A percentile compares a stretch with the other conserved stretches of the same genome.
Evolutionary conservation across 2,113 vertebrate species (phyloP).

Genomic region (Macquaria ambigua): DNA sequence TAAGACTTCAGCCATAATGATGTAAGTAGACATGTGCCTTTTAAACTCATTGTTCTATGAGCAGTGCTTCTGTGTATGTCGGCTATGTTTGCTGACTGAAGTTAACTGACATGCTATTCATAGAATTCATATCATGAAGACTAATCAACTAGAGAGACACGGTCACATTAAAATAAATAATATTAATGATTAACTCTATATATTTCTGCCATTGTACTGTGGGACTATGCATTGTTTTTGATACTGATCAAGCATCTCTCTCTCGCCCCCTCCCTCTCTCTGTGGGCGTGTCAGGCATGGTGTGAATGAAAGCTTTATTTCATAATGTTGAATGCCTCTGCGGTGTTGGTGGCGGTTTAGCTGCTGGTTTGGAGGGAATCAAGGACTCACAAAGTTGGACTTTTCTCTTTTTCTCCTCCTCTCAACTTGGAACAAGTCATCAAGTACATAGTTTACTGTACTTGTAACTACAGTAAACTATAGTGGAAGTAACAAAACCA

Average conservation of each 20-base stretch:
- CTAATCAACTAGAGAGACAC: no score
- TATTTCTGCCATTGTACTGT: neutral
- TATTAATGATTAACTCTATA: neutral
- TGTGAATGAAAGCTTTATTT: conserved; percentile 67
- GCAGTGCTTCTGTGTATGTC: no score
- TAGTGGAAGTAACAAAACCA: neutral
- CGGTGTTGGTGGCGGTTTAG: neutral
- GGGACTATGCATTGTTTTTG: conserved; percentile 16
- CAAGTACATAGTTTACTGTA: neutral
- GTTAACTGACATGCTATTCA: no score
- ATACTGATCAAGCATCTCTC: neutral
- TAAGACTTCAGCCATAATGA: no score
- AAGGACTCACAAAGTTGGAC: neutral
- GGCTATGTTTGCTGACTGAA: no score
- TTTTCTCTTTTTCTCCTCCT: neutral
- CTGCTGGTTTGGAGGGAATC: conserved; percentile 12
- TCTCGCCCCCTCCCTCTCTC: neutral
- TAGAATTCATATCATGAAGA: no score
- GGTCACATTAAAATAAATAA: no score
- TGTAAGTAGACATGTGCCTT: no score
- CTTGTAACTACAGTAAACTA: neutral
- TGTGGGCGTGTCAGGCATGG: conserved; percentile 47
- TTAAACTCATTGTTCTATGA: no score
- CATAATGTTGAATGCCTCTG: conserved; percentile 49
- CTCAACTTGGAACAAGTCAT: neutral